phyloP scores from a whole-genome alignment of 2,888 invertebrate genomes.

The Heliconius ismenius region DNA sequence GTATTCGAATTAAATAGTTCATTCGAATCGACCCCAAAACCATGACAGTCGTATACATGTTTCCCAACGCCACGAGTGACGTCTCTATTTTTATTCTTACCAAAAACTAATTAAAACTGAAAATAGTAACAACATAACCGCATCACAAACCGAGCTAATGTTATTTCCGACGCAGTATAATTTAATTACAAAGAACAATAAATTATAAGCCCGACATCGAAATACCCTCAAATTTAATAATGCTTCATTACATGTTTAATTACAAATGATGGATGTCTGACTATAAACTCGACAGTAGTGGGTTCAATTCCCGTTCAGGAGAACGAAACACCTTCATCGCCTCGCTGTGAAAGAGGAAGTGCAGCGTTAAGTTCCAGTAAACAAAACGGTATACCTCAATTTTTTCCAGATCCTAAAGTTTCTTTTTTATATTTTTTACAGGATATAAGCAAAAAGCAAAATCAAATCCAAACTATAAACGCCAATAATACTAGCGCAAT shows the following conservation, averaged over 20 bases:
- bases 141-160: not conserved
- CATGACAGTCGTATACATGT: not conserved
- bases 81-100: not conserved
- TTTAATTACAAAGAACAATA: constrained; percentile 3
- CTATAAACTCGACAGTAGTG: too few relatives aligned
- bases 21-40: not conserved
- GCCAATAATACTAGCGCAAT: not conserved
- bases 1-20: not conserved
- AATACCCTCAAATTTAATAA: not conserved
- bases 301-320: too few relatives aligned
- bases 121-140: not conserved
- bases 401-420: too few relatives aligned
- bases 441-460: too few relatives aligned
- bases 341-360: not conserved
- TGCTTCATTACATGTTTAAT: not conserved
- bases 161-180: not conserved
- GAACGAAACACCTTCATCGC: too few relatives aligned
- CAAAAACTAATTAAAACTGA: not conserved
- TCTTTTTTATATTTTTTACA: too few relatives aligned
- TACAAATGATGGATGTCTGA: not conserved
- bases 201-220: not conserved
- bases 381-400: not conserved
- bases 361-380: not conserved
- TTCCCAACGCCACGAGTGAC: not conserved
- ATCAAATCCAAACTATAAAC: too few relatives aligned